phyloP scores from a whole-genome alignment of 2,888 invertebrate genomes.

The Conus canariensis region DNA sequence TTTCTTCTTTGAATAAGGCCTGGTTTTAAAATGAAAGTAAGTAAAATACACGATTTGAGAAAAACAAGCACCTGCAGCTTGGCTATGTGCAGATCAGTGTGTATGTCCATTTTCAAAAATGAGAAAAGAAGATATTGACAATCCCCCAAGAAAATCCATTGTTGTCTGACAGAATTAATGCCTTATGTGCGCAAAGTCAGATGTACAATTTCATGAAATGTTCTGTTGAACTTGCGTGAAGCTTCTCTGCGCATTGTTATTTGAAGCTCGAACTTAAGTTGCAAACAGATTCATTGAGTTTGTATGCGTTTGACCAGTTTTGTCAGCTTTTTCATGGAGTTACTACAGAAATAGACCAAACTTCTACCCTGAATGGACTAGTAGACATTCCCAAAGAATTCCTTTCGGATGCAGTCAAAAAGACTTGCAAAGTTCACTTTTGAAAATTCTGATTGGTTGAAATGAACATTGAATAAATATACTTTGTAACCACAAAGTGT shows the following conservation, averaged over 20 bases:
- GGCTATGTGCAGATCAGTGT: too few species aligned
- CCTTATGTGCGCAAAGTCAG: neutral
- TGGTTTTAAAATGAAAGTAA: too few species aligned
- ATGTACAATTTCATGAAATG: neutral
- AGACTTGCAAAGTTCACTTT: neutral
- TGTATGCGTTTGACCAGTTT: neutral
- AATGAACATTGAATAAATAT: neutral
- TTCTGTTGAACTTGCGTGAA: neutral
- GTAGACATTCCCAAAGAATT: conserved; percentile 10
- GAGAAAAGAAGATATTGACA: too few species aligned
- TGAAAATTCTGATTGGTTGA: neutral
- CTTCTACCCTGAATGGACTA: neutral
- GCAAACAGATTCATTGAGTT: neutral
- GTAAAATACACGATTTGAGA: too few species aligned
- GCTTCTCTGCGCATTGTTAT: too few species aligned
- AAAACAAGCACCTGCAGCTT: too few species aligned
- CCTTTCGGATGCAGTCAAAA: conserved; percentile 15
- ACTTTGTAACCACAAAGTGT: neutral
- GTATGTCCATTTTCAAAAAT: too few species aligned
- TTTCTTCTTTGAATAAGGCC: too few species aligned
- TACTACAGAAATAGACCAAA: neutral
- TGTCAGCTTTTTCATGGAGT: neutral
- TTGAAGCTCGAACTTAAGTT: neutral
- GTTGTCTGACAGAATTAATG: neutral
- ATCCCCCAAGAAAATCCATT: too few species aligned